phyloP scores from a whole-genome alignment of 1,140 invertebrate genomes.

The Vollenhovia emeryi region DNA sequence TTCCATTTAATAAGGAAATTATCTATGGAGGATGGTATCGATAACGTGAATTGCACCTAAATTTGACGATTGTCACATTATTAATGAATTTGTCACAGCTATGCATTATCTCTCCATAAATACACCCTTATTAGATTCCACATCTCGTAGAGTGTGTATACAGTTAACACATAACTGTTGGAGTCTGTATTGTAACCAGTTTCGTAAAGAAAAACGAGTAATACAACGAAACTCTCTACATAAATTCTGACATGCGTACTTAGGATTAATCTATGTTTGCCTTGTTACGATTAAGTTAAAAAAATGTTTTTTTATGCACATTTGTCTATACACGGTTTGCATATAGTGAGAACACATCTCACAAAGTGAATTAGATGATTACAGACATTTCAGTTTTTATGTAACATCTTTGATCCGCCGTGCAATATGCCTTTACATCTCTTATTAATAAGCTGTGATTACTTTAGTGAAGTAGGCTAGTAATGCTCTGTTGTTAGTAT shows the following conservation, averaged over 20 bases:
- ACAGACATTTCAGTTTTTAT: not conserved
- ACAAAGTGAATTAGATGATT: not conserved
- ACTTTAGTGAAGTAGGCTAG: constrained; percentile 35
- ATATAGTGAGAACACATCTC: not conserved
- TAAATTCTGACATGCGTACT: constrained; percentile 10
- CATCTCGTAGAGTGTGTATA: not conserved
- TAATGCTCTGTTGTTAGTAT: constrained; percentile 18
- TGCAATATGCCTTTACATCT: constrained; percentile 37
- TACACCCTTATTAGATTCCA: not conserved
- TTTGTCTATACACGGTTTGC: not conserved
- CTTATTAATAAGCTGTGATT: constrained; percentile 59
- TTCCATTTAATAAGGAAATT: constrained; percentile 26
- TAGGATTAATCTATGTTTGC: constrained; percentile 11
- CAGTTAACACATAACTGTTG: not conserved
- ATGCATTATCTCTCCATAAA: not conserved
- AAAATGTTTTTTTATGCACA: constrained; percentile 18
- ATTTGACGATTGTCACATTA: not conserved
- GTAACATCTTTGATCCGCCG: not conserved
- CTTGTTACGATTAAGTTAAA: constrained; percentile 8
- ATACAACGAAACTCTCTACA: constrained; percentile 9
- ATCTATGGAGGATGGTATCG: not conserved
- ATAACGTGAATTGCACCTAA: not conserved
- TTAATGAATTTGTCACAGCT: not conserved
- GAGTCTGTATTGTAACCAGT: constrained; percentile 6
- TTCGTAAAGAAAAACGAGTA: not conserved